Percentiles rank a stretch among this genome's conserved stretches.
phyloP scores from a whole-genome alignment of 2,797 vertebrate species.

The Epinephelus coioides region DNA sequence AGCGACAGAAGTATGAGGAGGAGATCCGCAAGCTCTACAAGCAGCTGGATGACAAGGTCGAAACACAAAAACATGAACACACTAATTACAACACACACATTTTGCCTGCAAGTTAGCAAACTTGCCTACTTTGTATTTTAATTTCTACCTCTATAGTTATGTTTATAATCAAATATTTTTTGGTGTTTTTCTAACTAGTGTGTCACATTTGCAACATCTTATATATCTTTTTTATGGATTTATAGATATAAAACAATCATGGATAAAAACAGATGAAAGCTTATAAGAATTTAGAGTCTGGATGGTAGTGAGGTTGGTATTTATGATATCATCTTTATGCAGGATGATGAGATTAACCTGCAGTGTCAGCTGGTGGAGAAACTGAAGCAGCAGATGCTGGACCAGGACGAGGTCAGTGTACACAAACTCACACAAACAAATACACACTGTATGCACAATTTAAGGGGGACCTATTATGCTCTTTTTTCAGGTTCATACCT shows the following conservation, averaged over 20 bases:
- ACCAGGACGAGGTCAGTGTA: slow-evolving; percentile 95
- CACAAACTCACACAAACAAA: slow-evolving; percentile 7
- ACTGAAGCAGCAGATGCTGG: slow-evolving; percentile 98
- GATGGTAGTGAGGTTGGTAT: slow-evolving; percentile 5
- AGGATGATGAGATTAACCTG: slow-evolving; percentile 99
- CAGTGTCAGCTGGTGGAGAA: slow-evolving; percentile 98
- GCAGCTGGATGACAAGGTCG: slow-evolving; percentile 97
- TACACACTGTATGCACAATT: not conserved
- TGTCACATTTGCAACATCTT: not conserved
- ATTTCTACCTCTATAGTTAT: not conserved
- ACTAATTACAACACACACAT: not conserved
- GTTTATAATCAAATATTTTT: slow-evolving; percentile 1
- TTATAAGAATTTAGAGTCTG: not conserved
- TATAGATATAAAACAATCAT: not conserved
- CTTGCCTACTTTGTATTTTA: not conserved
- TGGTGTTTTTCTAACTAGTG: not conserved
- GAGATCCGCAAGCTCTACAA: slow-evolving; percentile 98
- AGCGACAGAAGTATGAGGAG: slow-evolving; percentile 96
- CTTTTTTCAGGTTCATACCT: too few species aligned
- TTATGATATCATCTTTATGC: slow-evolving; percentile 33
- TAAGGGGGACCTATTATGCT: too few species aligned
- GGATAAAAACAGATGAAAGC: not conserved
- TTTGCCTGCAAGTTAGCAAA: not conserved
- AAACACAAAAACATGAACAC: not conserved
- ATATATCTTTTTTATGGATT: slow-evolving; percentile 1